Base-by-base conservation (phyloP, 2,888 invertebrate genomes). In the Heliconius sara region DNA sequence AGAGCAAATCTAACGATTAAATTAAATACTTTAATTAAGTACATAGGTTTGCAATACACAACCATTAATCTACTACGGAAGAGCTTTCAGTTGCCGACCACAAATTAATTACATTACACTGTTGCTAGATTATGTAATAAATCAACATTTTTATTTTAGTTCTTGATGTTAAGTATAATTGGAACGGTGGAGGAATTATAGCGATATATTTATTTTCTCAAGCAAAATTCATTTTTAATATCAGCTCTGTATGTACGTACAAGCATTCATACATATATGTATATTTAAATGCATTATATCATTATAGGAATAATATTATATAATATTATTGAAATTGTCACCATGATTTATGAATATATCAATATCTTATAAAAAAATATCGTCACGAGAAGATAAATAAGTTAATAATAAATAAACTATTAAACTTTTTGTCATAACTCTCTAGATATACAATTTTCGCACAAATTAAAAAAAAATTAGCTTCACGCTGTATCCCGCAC, bases 91-190 rank as follows among this genome's bases (percentile, higher is more conserved):
- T 89, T 90, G 88, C 89, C 88, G 87, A 87, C 91, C 91, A 90
- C 90, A 90, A 91, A 92, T 92, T 92, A 92, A 92, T 92, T 91
- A 89, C 88, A 89, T 88, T 88, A 89, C 87, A 86, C 83, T 86
- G 85, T 87, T 87, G 88, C 85, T 84, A 84, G 81, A 86, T 81
- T 83, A 83, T 84, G 81, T 83, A 81, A 81, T 81, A 78, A 79
- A 81, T 81, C 72, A 80, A 76, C 79, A 76, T 78, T 79, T 82
- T 80, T 82, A 68, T 68, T 79, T 68, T 63, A 79, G 47, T 66
- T 75, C 43, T 79, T 68, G 39, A 76, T 70, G 63, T n/a, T 75
- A 63, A 63, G 60, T 47, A 57, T 70, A 70, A 76, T 75, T 25
- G 63, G 43, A 70, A 47, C 30, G 52, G 19, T 25, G 25, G 34